Base-by-base conservation (phyloP, 2,113 vertebrate genomes). In the Odontesthes bonariensis region DNA sequence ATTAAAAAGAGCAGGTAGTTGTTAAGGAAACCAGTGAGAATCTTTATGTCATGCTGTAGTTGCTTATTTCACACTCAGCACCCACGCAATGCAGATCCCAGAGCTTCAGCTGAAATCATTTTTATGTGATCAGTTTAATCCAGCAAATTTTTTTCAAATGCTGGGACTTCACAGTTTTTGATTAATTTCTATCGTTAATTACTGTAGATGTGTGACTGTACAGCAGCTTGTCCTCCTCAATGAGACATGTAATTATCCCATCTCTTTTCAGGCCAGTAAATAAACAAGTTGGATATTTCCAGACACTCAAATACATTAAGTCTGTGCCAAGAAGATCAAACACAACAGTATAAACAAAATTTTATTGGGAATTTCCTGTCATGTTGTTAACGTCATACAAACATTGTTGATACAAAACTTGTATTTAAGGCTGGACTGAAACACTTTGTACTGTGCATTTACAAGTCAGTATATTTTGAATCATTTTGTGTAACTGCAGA, bases 371-470 rank as follows among this genome's bases (percentile, higher is more conserved):
- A 75, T 82, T 77, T 80, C 14, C 40, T 82, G 81, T 84, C 61
- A 59, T 64, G 57, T 73, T 53, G 77, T 84, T 76, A 14, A 40
- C 44, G 77, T 86, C 38, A 69, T 87, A 86, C 68, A 88, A 91
- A 92, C 69, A 77, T 27, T 40, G 69, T 70, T 86, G 67, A 83
- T 91, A 91, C 56, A 89, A 91, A 92, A 86, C 72, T 23, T 55
- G 46, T 73, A 31, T 16, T 67, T 38, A 38, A 56, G 54, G 57
- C 27, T 64, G 27, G 9, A 67, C 57, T 58, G 49, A 82, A 71
- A 75, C 62, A 46, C 54, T 49, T 32, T 61, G n/a, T n/a, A 35
- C 42, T 65, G 9, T 60, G 53, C 58, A 75, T 51, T 60, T 53
- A 55, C 57, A 86, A 22, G 61, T 58, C 49, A 82, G 42, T 56